Evolutionary conservation across 2,113 vertebrate species (phyloP), one percentile per base, ranked within the genome.

Genomic region (Pomatostomus ruficeps): DNA sequence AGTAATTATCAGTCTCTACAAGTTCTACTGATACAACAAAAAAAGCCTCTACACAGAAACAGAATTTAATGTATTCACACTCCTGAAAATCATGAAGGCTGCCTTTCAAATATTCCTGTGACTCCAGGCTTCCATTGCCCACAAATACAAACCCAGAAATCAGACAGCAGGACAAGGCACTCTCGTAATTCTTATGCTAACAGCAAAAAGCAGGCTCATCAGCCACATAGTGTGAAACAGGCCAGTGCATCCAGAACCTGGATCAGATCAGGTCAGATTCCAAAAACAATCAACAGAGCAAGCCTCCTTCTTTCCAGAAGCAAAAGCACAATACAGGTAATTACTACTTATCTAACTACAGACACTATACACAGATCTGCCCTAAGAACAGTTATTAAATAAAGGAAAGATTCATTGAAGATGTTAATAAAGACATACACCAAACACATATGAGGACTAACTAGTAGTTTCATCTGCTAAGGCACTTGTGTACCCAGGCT

Each of bases 1-100:
- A 94, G 94, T 80, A 97, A 97, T 90, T 99, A 99, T 95, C 29
- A 52, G 14, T 24, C 79, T 79, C 61, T 48, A 35, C n/a, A 91
- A 51, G 33, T 43, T 71, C 36, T 72, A 58, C 28, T 40, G 14
- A 29, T 38, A 33, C 6, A 66, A 61, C 25, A 42, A 51, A 59
- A 84, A 72, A 52, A 52, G 9, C 33, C 21, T 72, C 17, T 40
- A 21, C n/a, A 52, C 9, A 22, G 58, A 58, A 85, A 72, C 25
- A 59, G 38, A 71, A 72, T 78, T 78, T 78, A 51, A 78, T 58
- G 24, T n/a, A 52, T 45, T 58, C n/a, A 72, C 12, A 19, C 14
- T 43, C 46, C 29, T 73, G 14, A 38, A 89, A 67, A 67, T n/a
- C 24, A 74, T 12, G 29, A 74, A 38, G 61, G 28, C 38, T 59